Evolutionary conservation across 2,113 vertebrate genomes (phyloP).

Genomic region (Archocentrus centrarchus): DNA sequence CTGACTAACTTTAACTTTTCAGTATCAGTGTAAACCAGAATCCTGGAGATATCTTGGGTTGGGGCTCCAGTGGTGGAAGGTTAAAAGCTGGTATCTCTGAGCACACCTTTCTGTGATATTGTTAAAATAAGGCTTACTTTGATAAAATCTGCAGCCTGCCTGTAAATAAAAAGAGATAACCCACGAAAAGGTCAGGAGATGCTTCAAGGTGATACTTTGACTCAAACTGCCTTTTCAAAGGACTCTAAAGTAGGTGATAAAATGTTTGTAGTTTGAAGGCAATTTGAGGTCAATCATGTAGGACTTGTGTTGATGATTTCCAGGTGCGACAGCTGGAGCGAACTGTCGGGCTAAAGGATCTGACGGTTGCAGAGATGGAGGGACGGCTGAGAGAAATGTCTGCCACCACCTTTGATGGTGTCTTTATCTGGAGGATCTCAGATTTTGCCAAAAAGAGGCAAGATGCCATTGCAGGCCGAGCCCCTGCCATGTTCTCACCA

Average conservation of each 20-base stretch:
- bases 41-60: not conserved
- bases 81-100: too few species aligned
- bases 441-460: slow-evolving; percentile 94
- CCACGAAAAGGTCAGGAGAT: not conserved
- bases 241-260: not conserved
- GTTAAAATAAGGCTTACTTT: not conserved
- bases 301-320: not conserved
- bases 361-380: slow-evolving; percentile 91
- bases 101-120: too few species aligned
- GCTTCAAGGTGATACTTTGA: not conserved
- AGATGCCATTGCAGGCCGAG: slow-evolving; percentile 90
- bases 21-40: not conserved
- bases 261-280: not conserved
- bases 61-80: not conserved
- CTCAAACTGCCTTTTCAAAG: not conserved
- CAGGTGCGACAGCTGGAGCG: slow-evolving; percentile 96
- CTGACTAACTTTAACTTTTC: not conserved
- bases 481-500: slow-evolving; percentile 96
- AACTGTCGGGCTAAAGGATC: slow-evolving; percentile 91
- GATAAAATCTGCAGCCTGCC: not conserved
- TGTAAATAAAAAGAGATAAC: not conserved
- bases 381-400: slow-evolving; percentile 89
- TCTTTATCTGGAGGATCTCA: slow-evolving; percentile 96
- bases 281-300: not conserved
- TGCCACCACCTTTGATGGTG: slow-evolving; percentile 90